Percentiles rank a stretch among this genome's conserved stretches.
Conservation (phyloP, 2,888 invertebrate species). For the Ecliptopera silaceata region DNA sequence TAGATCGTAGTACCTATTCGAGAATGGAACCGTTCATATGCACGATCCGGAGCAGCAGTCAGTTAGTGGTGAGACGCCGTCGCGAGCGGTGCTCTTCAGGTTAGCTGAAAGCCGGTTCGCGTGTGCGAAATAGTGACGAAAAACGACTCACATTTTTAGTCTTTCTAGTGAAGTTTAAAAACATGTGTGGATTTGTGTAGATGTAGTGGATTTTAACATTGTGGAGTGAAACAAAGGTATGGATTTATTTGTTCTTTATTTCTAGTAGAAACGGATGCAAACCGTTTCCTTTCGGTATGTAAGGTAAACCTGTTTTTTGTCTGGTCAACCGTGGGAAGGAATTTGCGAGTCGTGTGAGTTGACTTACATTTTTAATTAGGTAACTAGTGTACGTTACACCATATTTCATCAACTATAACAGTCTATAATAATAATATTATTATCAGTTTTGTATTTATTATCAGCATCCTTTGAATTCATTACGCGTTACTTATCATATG, state of each 20-base stretch:
- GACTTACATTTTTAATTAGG: slow-evolving; percentile 43
- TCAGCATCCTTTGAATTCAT: too few relatives aligned
- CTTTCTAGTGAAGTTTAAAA: slow-evolving; percentile 68
- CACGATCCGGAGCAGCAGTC: slow-evolving; percentile 39
- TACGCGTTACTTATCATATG: too few relatives aligned
- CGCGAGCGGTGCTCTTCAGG: slow-evolving; percentile 37
- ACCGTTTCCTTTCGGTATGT: slow-evolving; percentile 74
- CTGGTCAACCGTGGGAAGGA: slow-evolving; percentile 76
- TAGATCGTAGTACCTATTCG: slow-evolving; percentile 69
- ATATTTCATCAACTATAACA: slow-evolving; percentile 1
- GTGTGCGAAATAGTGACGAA: slow-evolving; percentile 53
- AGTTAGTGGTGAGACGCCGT: slow-evolving; percentile 56
- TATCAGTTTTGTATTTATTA: too few relatives aligned
- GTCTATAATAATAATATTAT: background rate
- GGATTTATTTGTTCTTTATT: slow-evolving; percentile 44
- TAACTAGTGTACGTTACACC: slow-evolving; percentile 21
- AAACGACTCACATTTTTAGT: slow-evolving; percentile 57
- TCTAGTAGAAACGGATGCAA: slow-evolving; percentile 56
- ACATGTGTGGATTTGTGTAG: slow-evolving; percentile 57
- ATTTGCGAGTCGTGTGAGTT: slow-evolving; percentile 55
- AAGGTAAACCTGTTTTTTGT: slow-evolving; percentile 73
- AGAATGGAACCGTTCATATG: slow-evolving; percentile 62
- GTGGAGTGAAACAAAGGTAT: slow-evolving; percentile 54
- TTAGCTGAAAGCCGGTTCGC: slow-evolving; percentile 50
- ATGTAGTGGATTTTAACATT: slow-evolving; percentile 41